Base-by-base conservation (phyloP, 2,888 invertebrate genomes). In the Philereme transversata region DNA sequence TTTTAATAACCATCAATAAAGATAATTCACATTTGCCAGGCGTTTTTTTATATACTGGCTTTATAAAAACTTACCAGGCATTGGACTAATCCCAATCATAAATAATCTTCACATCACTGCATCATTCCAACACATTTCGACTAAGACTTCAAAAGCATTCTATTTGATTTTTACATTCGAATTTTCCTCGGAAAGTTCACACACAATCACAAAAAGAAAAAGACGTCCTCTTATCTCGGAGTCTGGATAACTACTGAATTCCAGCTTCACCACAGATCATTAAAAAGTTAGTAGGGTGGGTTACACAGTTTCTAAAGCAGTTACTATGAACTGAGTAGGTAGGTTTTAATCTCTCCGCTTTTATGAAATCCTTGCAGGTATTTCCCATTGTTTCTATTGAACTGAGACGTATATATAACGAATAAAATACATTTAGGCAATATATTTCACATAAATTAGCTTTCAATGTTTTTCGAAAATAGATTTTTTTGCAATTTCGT, bases 51-150 rank as follows among this genome's bases (percentile, higher is more conserved):
- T 22, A 22, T 38, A 38, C 7, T 38, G 1, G 1, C 7, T 38
- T 38, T 38, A 4, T 5, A 8, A 45, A 47, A 9, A 43, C 75
- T 65, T 71, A 81, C 81, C 81, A 67, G 82, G 81, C 81, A 81
- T 81, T 63, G 73, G 78, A 71, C 49, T 56, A 48, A 53, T 36
- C 36, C 46, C 58, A 54, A 55, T 57, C 69, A 66, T 67, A 67
- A 64, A 60, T 59, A 53, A 46, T 10, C 51, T 64, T 75, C 76
- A 79, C 80, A 79, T 79, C 62, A 75, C 76, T 41, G 52, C 40
- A 40, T 7, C 8, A 22, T 22, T 22, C 22, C 22, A 22, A 22
- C 22, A 22, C 22, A 60, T 53, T 36, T 10, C 8, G 10, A 10
- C 36, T 34, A 22, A 54, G 51, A 43, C 5, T 11, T 22, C 50